Evolutionary conservation across 2,888 invertebrate species (phyloP).

Genomic region (Rhogogaster chlorosoma): DNA sequence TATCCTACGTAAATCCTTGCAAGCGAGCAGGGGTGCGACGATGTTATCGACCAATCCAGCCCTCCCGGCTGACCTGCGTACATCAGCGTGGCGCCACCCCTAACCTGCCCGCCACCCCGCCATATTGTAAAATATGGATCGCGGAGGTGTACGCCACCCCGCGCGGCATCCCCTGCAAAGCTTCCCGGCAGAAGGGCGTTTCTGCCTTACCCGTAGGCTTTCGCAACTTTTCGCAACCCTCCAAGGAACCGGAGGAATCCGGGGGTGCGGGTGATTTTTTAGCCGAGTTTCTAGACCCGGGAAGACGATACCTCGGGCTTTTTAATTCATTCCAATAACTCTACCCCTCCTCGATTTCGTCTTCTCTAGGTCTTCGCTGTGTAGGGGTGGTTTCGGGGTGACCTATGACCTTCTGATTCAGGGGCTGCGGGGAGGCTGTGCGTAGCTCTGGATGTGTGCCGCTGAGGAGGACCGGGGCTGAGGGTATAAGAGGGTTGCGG

Average conservation of each 20-base stretch:
- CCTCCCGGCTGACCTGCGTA: slow-evolving; percentile 74
- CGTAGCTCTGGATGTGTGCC: neutral
- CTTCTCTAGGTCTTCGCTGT: neutral
- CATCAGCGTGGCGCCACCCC: slow-evolving; percentile 74
- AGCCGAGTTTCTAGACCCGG: neutral
- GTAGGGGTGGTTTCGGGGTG: neutral
- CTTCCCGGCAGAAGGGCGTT: slow-evolving; percentile 38
- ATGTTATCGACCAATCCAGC: slow-evolving; percentile 75
- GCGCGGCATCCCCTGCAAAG: slow-evolving; percentile 52
- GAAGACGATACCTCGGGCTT: neutral
- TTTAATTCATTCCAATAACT: neutral
- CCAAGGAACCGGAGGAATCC: neutral
- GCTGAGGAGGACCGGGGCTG: neutral
- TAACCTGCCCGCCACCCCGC: slow-evolving; percentile 63
- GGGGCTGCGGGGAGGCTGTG: neutral
- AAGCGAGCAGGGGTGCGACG: slow-evolving; percentile 56
- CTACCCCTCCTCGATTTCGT: neutral
- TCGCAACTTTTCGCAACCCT: neutral
- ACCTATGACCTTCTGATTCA: neutral
- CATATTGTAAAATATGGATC: slow-evolving; percentile 78
- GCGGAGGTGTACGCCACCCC: slow-evolving; percentile 70
- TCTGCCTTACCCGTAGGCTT: neutral
- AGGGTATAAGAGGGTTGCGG: neutral
- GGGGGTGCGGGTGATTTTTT: too few relatives aligned
- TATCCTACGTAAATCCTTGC: slow-evolving; percentile 41